Percentiles rank a stretch among this genome's conserved stretches.
phyloP scores from a whole-genome alignment of 1,140 invertebrate genomes.

The Drosophila aff. region DNA sequence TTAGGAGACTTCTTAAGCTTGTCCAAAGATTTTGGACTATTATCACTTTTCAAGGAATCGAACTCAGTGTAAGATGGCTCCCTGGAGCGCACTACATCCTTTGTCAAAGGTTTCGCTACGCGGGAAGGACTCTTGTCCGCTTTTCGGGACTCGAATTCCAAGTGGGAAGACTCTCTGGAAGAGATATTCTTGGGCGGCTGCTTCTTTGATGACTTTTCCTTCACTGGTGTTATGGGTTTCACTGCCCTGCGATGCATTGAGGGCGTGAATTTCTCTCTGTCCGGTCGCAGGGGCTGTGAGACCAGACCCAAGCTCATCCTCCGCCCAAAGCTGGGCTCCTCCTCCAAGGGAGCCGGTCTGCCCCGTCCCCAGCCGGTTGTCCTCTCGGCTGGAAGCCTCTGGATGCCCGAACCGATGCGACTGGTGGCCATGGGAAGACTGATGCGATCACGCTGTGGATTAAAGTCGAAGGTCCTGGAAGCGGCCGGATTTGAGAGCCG shows the following conservation, averaged over 20 bases:
- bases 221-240: constrained; percentile 4
- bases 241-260: constrained; percentile 4
- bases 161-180: constrained; percentile 25
- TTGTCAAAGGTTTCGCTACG: neutral
- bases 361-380: constrained; percentile 49
- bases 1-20: neutral
- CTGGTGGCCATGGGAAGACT: constrained; percentile 49
- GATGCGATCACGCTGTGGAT: constrained; percentile 71
- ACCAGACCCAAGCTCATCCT: constrained; percentile 39
- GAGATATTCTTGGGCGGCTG: neutral
- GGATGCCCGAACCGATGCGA: constrained; percentile 53
- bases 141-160: constrained; percentile 10
- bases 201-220: constrained; percentile 16
- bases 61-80: constrained; percentile 16
- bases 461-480: constrained; percentile 69
- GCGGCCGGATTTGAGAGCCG: constrained; percentile 49
- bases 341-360: constrained; percentile 44
- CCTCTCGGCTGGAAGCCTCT: constrained; percentile 38
- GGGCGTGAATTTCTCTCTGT: constrained; percentile 26
- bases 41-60: neutral
- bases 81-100: constrained; percentile 4
- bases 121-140: neutral
- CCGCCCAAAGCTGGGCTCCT: constrained; percentile 42
- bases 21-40: neutral
- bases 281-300: constrained; percentile 11